phyloP scores from a whole-genome alignment of 2,888 invertebrate genomes.

The Dasypolia templi region DNA sequence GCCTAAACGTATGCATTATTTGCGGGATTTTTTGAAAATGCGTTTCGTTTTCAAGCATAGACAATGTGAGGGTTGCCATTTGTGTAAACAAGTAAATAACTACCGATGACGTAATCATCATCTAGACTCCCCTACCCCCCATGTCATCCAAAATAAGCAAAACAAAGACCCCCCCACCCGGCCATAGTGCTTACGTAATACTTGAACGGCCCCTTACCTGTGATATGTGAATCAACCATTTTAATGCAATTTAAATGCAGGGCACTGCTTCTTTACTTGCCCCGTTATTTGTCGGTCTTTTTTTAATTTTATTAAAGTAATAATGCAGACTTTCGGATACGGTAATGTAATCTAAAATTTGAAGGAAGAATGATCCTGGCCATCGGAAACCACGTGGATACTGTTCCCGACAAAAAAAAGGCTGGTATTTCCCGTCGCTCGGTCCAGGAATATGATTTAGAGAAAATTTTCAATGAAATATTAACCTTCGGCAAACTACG shows the following conservation, averaged over 20 bases:
- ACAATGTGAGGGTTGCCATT: no score
- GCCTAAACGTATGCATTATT: no score
- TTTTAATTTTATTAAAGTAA: not conserved
- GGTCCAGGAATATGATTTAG: slow-evolving; percentile 39
- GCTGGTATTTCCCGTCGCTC: slow-evolving; percentile 37
- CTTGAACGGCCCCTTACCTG: no score
- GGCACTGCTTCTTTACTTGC: not conserved
- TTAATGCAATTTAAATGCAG: not conserved
- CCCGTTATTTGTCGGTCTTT: not conserved
- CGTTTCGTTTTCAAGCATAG: no score
- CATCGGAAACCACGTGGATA: slow-evolving; percentile 32
- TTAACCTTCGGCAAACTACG: slow-evolving; percentile 30
- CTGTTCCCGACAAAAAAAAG: slow-evolving; percentile 41
- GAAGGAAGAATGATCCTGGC: not conserved
- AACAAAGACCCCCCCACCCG: no score
- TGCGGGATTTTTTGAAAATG: no score
- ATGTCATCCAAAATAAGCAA: no score
- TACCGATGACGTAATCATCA: no score
- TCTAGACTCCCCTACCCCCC: no score
- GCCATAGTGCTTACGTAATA: no score
- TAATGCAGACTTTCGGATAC: not conserved
- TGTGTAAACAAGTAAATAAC: no score
- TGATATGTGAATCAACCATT: slow-evolving; percentile 1
- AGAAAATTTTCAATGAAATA: slow-evolving; percentile 35
- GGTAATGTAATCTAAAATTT: not conserved